These are phyloP conservation scores for Sesia apiformis DNA, from an alignment of 2,888 invertebrate genomes.

Conservation along the genomic window DNA sequence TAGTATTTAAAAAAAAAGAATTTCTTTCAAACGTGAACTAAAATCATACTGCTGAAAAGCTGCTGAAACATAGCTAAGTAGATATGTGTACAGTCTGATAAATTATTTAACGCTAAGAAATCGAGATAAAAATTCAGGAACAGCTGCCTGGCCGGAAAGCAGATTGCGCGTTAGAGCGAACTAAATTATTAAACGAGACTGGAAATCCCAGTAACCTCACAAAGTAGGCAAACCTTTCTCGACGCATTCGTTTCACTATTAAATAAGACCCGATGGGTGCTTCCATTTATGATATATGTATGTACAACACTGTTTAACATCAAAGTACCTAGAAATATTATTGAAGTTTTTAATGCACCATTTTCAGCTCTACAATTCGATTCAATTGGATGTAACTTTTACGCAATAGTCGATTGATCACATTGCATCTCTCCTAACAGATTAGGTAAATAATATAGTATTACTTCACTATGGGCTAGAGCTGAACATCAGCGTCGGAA, in stretches of 20 bases:
- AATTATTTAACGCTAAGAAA: conserved; percentile 6
- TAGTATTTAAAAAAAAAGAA: too few relatives aligned
- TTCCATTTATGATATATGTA: not conserved
- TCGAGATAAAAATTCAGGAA: conserved; percentile 17
- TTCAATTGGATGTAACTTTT: too few relatives aligned
- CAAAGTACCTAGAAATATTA: too few relatives aligned
- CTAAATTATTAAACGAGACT: conserved; percentile 48
- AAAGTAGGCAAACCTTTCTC: conserved; percentile 22
- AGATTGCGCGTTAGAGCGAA: conserved; percentile 42
- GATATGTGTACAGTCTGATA: not conserved
- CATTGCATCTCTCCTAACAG: too few relatives aligned
- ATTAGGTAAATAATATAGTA: too few relatives aligned
- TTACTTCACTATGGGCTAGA: too few relatives aligned
- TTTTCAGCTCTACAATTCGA: too few relatives aligned
- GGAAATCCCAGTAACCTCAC: conserved; percentile 35
- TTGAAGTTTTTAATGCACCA: too few relatives aligned
- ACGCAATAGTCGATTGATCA: too few relatives aligned
- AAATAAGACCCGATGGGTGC: conserved; percentile 11
- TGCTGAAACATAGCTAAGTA: not conserved
- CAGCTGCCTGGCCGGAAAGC: conserved; percentile 19
- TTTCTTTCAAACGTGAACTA: too few relatives aligned
- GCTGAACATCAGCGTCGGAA: too few relatives aligned
- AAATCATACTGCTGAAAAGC: too few relatives aligned
- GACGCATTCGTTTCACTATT: conserved; percentile 29
- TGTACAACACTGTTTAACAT: not conserved